These are phyloP conservation scores for Tachystola acroxantha DNA, from an alignment of 2,888 invertebrate genomes.

Conservation along the genomic window DNA sequence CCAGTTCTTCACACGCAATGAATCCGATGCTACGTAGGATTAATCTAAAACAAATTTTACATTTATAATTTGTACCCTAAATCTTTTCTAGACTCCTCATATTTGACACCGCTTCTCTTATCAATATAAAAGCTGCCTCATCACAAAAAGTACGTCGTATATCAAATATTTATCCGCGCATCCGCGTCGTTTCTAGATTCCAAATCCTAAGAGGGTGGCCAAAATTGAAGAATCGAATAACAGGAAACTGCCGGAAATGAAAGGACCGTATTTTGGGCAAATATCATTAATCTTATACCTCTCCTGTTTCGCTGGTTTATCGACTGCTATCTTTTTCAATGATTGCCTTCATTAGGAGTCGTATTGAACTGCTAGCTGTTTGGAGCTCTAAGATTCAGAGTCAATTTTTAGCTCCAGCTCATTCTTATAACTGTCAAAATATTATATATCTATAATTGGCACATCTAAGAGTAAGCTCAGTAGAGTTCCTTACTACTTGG, in stretches of 20 bases:
- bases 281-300: background rate
- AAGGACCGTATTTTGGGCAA: background rate
- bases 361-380: too few species aligned
- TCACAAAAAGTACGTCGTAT: slow-evolving; percentile 3
- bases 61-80: too few species aligned
- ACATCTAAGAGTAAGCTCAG: too few species aligned
- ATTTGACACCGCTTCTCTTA: slow-evolving; percentile 1
- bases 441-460: too few species aligned
- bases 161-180: slow-evolving; percentile 12
- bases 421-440: too few species aligned
- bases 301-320: background rate
- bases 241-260: slow-evolving; percentile 1
- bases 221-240: background rate
- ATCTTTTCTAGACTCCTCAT: too few species aligned
- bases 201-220: slow-evolving; percentile 1
- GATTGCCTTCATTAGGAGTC: background rate
- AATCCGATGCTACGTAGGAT: too few species aligned
- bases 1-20: too few species aligned
- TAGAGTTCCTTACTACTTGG: too few species aligned
- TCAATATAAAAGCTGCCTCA: background rate
- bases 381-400: too few species aligned
- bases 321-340: background rate
- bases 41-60: too few species aligned
- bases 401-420: too few species aligned
- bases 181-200: slow-evolving; percentile 5